A percentile compares a stretch with the other conserved stretches of the same genome.
Evolutionary conservation across 2,113 vertebrate species (phyloP).

Genomic region (Pogonocichla stellata): DNA sequence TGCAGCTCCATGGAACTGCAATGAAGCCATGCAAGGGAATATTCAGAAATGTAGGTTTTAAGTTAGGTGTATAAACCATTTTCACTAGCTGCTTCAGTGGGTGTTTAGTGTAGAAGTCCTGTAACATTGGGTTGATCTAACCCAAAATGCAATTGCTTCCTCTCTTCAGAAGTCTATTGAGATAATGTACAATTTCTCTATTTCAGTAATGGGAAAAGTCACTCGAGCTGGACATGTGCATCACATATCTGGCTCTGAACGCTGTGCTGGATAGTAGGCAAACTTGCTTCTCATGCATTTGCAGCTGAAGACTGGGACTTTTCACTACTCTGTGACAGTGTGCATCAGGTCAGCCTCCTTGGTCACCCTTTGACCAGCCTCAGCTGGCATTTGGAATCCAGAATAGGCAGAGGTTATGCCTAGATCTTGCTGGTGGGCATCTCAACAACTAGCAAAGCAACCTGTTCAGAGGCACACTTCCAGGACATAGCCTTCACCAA

Average conservation of each 20-base stretch:
- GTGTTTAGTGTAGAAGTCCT: neutral
- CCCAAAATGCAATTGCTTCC: neutral
- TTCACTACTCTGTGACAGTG: neutral
- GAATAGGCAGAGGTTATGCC: neutral
- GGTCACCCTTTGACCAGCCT: neutral
- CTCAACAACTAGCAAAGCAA: neutral
- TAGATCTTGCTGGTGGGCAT: neutral
- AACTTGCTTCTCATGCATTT: neutral
- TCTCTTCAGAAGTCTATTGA: neutral
- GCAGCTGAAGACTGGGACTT: neutral
- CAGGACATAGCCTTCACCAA: neutral
- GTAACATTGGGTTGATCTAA: neutral
- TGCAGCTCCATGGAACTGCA: neutral
- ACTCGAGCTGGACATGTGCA: neutral
- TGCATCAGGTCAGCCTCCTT: neutral
- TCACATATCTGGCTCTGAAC: neutral
- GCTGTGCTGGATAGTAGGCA: neutral
- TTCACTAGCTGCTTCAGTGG: neutral
- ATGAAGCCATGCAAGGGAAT: neutral
- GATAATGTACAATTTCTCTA: neutral
- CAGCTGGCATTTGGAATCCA: neutral
- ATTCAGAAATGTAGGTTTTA: neutral
- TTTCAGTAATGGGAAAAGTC: neutral
- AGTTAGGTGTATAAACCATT: neutral
- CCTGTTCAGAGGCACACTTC: neutral